Evolutionary conservation across 2,113 vertebrate genomes (phyloP), one percentile per base, ranked within the genome.

Genomic region (Tragulus kanchil): DNA sequence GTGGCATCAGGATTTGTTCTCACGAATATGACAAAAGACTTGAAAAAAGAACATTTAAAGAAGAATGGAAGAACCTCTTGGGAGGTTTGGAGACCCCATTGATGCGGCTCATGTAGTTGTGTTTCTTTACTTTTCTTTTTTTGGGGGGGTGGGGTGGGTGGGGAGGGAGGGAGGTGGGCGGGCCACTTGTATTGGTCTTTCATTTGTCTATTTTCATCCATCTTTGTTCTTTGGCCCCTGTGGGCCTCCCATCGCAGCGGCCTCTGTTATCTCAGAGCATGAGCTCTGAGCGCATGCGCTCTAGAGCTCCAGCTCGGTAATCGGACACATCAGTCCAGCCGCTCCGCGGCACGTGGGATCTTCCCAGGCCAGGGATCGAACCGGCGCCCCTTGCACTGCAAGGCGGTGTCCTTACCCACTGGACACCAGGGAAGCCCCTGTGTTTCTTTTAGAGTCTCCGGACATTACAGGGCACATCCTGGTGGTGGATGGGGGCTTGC

Each of bases 401-500:
- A 67, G n/a, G n/a, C 64, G 9, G 64, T n/a, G 16, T 69, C 65
- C 36, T n/a, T 69, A 69, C 65, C 36, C 36, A 36, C 36, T 36
- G 36, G 36, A 36, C 36, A 36, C 36, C 36, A 36, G 36, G 36
- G 36, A 36, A 36, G 36, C 36, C 36, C 36, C 36, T 56, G 97
- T 99, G 89, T 99, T 99, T 98, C 99, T 99, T 81, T 89, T 99
- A 48, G 98, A 99, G 96, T 98, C 99, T 0, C 90, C 99, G 0
- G 99, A 99, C 61, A 1, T 99, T 45, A 99, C 99, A 5, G 99
- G 99, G 11, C 99, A 99, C 65, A 99, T 99, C 96, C 97, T 99
- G 84, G 96, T 99, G 95, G 99, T 99, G 94, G 99, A 99, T 48
- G 99, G 99, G 90, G 99, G 99, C 2, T 98, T 99, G 92, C 99